Evolutionary conservation across 30 jellyfish, hydroid and myxozoan species (phyloP), one percentile per base, ranked within the genome.

Genomic region (Mastigias papua): DNA sequence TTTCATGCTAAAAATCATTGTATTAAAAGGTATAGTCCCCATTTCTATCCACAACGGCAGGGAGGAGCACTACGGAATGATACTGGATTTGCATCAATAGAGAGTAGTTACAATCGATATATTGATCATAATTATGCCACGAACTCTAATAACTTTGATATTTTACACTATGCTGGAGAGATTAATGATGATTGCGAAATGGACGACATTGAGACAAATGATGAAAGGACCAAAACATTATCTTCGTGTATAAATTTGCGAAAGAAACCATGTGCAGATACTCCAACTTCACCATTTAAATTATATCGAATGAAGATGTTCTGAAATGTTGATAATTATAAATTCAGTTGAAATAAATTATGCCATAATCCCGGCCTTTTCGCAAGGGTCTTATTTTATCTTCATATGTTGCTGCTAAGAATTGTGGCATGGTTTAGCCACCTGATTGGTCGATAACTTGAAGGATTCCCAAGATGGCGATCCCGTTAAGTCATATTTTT

Each of bases 231-330:
- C 16, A 20, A 60, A 20, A 15, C 75, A 6, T 9, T 27, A 6
- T 28, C 88, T 34, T 63, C 46, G 29, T 57, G 60, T 16, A 28
- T 69, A 17, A 85, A 74, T 3, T 48, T 73, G 42, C 86, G 34
- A 16, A 85, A 73, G 57, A 85, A 64, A 46, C 88, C 94, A 0
- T 85, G 94, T 34, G 21, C 73, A 35, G 94, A 85, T 37, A 72
- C 94, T 0, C 88, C 94, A 20, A 51, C 83, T 0, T 85, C 94
- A 31, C 94, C 94, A 21, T 48, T 85, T 57, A 85, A 85, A 85
- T 49, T 85, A 31, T 85, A 49, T 65, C 37, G 94, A 50, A 64
- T 35, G 61, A 85, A 85, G 73, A 85, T 85, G 94, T 85, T 72
- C 35, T 85, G 67, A 69, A 21, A 23, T 78, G 80, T 21, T 76